phyloP scores from a whole-genome alignment of 92 coral and sea anemone genomes.

The Porites cylindrica region DNA sequence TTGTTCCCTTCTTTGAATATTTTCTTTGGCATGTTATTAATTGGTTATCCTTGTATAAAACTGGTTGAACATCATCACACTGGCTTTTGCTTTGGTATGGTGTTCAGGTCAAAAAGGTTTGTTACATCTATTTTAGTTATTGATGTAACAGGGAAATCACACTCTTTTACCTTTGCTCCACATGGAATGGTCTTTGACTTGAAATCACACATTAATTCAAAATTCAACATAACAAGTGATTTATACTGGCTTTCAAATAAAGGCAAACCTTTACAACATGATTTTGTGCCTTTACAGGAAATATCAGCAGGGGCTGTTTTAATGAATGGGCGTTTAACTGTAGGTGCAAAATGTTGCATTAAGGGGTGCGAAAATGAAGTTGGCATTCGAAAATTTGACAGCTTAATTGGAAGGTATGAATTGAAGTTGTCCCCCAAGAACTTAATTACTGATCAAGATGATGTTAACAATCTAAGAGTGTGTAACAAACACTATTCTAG shows the following conservation, averaged over 20 bases:
- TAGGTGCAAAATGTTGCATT: slow-evolving; percentile 47
- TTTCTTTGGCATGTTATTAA: not conserved
- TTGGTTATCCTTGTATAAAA: not conserved
- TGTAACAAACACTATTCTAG: not conserved
- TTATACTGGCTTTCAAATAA: slow-evolving; percentile 41
- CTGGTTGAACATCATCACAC: not conserved
- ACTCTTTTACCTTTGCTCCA: not conserved
- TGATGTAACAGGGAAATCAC: slow-evolving; percentile 14
- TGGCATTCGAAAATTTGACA: slow-evolving; percentile 34
- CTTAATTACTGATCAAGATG: not conserved
- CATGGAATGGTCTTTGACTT: slow-evolving; percentile 24
- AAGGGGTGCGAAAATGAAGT: slow-evolving; percentile 49
- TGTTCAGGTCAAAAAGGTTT: slow-evolving; percentile 13
- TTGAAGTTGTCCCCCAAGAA: slow-evolving; percentile 5
- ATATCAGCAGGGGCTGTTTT: slow-evolving; percentile 34
- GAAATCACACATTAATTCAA: slow-evolving; percentile 28
- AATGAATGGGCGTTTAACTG: slow-evolving; percentile 43
- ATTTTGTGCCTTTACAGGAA: slow-evolving; percentile 16
- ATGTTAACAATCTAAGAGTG: slow-evolving; percentile 11
- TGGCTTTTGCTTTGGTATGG: not conserved
- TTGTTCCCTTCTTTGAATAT: too few relatives aligned
- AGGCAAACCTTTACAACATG: slow-evolving; percentile 50
- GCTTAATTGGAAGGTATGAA: slow-evolving; percentile 17
- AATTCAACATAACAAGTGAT: slow-evolving; percentile 6
- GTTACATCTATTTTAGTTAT: slow-evolving; percentile 2